These are phyloP conservation scores for Ficedula albicollis DNA, from an alignment of 2,797 vertebrate genomes.

Conservation along the genomic window DNA sequence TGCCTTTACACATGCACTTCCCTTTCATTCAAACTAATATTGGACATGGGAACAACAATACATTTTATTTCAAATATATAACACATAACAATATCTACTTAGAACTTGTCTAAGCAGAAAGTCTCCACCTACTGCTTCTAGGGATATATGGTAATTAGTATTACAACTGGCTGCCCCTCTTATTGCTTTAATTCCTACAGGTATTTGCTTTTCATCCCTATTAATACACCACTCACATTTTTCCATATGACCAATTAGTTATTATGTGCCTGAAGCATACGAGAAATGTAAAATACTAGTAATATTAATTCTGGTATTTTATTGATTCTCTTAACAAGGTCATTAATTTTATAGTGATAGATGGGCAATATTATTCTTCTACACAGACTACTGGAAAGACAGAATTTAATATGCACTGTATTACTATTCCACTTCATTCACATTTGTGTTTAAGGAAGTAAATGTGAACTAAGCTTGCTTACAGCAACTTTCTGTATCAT, in stretches of 20 bases:
- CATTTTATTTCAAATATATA: not conserved
- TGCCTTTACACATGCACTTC: not conserved
- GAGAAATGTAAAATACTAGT: not conserved
- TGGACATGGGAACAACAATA: not conserved
- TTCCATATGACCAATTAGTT: not conserved
- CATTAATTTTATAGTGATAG: not conserved
- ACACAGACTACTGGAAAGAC: not conserved
- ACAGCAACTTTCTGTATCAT: not conserved
- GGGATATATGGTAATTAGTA: not conserved
- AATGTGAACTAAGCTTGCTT: not conserved
- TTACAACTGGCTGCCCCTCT: not conserved
- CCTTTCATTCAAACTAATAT: not conserved
- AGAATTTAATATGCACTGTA: not conserved
- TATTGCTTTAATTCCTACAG: not conserved
- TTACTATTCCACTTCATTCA: not conserved
- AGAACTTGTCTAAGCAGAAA: not conserved
- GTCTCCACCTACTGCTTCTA: not conserved
- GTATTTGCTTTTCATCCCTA: not conserved
- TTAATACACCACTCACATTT: not conserved
- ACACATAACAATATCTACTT: not conserved
- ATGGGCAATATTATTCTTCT: not conserved
- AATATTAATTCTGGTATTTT: not conserved
- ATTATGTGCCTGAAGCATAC: not conserved
- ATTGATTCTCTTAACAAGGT: not conserved
- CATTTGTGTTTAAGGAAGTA: not conserved